Conservation (phyloP, 2,888 invertebrate genomes). For the Zele albiditarsus region DNA sequence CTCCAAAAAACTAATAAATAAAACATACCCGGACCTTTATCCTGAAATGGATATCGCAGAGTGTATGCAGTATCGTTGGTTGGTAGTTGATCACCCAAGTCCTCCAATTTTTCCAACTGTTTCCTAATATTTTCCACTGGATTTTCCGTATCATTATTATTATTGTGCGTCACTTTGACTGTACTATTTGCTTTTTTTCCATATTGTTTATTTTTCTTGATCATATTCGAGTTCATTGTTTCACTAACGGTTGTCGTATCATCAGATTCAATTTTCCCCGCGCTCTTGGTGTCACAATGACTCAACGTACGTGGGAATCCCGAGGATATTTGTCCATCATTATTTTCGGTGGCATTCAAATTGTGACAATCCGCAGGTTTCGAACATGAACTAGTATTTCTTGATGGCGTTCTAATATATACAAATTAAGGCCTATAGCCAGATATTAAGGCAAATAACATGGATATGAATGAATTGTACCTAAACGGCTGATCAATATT, state of each 20-base stretch:
- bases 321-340: conserved; percentile 51
- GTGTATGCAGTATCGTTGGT: conserved; percentile 83
- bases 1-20: conserved; percentile 9
- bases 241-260: conserved; percentile 70
- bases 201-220: conserved; percentile 62
- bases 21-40: conserved; percentile 75
- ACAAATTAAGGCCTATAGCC: conserved; percentile 73
- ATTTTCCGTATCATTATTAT: conserved; percentile 65
- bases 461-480: conserved; percentile 69
- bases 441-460: conserved; percentile 71
- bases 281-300: conserved; percentile 50
- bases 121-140: conserved; percentile 87
- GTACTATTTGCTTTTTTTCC: conserved; percentile 69
- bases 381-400: conserved; percentile 66
- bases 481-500: conserved; percentile 60
- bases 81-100: conserved; percentile 87
- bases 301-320: conserved; percentile 54
- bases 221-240: conserved; percentile 64
- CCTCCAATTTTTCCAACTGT: conserved; percentile 86
- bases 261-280: conserved; percentile 67
- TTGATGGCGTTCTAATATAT: conserved; percentile 69
- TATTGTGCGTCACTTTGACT: conserved; percentile 61
- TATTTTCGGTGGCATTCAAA: conserved; percentile 52
- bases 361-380: conserved; percentile 43
- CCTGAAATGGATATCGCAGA: conserved; percentile 86